Conservation (phyloP, 2,113 vertebrate genomes). For the Lagenorhynchus albirostris region DNA sequence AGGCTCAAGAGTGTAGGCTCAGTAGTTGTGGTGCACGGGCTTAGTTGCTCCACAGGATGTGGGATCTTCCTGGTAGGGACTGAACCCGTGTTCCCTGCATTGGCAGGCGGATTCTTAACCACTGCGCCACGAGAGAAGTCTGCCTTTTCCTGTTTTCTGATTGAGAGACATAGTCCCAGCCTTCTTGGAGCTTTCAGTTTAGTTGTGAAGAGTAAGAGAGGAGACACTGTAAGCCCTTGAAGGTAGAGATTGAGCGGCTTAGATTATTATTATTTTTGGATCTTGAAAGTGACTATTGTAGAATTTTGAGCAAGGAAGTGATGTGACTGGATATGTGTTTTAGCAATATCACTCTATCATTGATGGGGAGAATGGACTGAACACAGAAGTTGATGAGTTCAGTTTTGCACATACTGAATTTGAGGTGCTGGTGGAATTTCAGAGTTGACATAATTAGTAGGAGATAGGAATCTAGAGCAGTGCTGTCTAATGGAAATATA, state of each 20-base stretch:
- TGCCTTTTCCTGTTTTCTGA: not conserved
- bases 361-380: not conserved
- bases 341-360: not conserved
- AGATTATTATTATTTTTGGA: not conserved
- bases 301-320: constrained; percentile 19
- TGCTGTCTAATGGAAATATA: not conserved
- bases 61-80: no score
- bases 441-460: not conserved
- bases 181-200: not conserved
- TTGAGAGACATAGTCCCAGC: not conserved
- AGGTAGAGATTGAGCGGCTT: not conserved
- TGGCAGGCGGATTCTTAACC: no score
- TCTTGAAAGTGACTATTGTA: not conserved
- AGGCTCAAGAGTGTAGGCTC: no score
- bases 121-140: no score
- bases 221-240: constrained; percentile 34
- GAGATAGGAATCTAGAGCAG: not conserved
- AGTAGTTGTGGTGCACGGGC: no score
- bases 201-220: not conserved
- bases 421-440: not conserved
- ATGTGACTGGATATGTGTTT: not conserved
- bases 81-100: no score
- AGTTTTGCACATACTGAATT: not conserved
- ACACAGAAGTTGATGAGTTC: not conserved
- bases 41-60: no score